phyloP scores from a whole-genome alignment of 2,888 invertebrate genomes.

The Coleophora flavipennella region DNA sequence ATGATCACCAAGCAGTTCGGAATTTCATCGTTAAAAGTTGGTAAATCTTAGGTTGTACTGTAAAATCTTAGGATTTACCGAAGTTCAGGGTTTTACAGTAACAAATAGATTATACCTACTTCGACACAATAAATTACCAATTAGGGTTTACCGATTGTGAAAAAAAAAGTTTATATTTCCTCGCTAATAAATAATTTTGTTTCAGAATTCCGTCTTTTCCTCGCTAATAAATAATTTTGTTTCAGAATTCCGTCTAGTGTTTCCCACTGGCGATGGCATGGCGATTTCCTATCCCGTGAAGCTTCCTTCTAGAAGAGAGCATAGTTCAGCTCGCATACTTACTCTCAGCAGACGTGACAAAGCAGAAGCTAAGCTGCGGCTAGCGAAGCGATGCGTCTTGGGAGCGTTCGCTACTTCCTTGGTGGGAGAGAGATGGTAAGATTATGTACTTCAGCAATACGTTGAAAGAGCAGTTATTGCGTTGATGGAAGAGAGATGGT shows the following conservation, averaged over 20 bases:
- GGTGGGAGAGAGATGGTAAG: constrained; percentile 39
- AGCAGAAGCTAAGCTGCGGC: constrained; percentile 51
- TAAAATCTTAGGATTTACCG: too few relatives aligned
- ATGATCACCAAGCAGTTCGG: too few relatives aligned
- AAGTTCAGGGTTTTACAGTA: too few relatives aligned
- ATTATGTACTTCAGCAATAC: neutral
- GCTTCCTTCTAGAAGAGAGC: constrained; percentile 55
- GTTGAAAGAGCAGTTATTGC: constrained; percentile 31
- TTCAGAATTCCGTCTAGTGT: constrained; percentile 65
- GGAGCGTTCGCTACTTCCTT: constrained; percentile 48
- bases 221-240: too few relatives aligned
- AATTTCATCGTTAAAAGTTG: too few relatives aligned
- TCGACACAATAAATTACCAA: too few relatives aligned
- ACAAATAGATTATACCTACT: too few relatives aligned
- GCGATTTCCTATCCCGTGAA: constrained; percentile 58
- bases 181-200: too few relatives aligned
- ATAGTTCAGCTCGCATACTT: constrained; percentile 55
- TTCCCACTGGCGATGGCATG: constrained; percentile 59
- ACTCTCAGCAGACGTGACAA: constrained; percentile 64
- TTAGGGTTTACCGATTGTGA: too few relatives aligned
- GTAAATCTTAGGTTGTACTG: too few relatives aligned
- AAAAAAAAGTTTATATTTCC: too few relatives aligned
- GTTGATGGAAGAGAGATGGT: constrained; percentile 29
- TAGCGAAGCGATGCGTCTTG: constrained; percentile 50
- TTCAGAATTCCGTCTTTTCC: constrained; percentile 65